phyloP scores from a whole-genome alignment of 2,888 invertebrate species.

The Dolomedes plantarius region DNA sequence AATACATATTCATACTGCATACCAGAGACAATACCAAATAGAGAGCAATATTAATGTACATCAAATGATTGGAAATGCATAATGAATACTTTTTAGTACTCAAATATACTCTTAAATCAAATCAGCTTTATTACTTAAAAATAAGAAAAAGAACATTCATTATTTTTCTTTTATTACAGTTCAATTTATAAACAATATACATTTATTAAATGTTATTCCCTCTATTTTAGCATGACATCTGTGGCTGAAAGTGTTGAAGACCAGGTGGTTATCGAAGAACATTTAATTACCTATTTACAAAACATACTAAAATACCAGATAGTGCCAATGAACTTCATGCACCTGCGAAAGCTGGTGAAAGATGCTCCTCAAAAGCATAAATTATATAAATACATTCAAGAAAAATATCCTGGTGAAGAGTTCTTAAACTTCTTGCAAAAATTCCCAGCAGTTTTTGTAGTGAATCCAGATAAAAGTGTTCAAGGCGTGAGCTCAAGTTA shows the following conservation, averaged over 20 bases:
- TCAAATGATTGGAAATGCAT: too few species aligned
- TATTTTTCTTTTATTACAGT: too few species aligned
- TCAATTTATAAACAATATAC: too few species aligned
- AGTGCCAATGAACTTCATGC: conserved; percentile 30
- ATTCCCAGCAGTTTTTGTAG: conserved; percentile 25
- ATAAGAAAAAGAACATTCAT: too few species aligned
- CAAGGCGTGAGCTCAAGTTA: conserved; percentile 8
- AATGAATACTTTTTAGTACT: too few species aligned
- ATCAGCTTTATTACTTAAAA: too few species aligned
- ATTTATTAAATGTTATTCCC: too few species aligned
- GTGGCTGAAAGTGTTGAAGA: not conserved
- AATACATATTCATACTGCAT: too few species aligned
- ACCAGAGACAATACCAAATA: too few species aligned
- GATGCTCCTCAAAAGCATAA: conserved; percentile 41
- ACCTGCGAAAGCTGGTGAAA: conserved; percentile 32
- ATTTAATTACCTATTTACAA: conserved; percentile 34
- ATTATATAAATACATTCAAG: conserved; percentile 32
- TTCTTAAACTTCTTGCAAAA: conserved; percentile 45
- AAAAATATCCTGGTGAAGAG: conserved; percentile 33
- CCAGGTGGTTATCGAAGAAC: conserved; percentile 17
- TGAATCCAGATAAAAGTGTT: conserved; percentile 37
- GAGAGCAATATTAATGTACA: too few species aligned
- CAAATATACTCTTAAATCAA: too few species aligned
- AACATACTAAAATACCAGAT: conserved; percentile 57
- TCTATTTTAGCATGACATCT: not conserved